Base-by-base conservation (phyloP, 1,140 invertebrate genomes). In the Aphidius ervi region DNA sequence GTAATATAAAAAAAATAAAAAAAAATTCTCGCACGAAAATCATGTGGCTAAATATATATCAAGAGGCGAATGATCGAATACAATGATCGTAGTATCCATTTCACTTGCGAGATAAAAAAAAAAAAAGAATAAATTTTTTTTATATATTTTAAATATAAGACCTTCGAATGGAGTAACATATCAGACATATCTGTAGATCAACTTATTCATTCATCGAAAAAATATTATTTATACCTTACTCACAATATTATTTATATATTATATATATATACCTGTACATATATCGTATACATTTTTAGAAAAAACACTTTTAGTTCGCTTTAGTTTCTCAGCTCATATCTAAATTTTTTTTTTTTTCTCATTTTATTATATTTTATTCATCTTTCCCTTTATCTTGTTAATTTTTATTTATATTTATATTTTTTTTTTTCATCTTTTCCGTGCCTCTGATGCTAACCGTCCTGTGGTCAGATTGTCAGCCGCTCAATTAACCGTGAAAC, bases 401-500 rank as follows among this genome's bases (percentile, higher is more conserved):
- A 40, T 16, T 48, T n/a, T 48, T n/a, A 16, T 48, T 48, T 9
- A 10, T 16, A 20, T 39, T 49, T 40, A 45, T 37, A 41, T 56
- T 39, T 41, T 45, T 39, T 23, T 46, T 20, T 9, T 31, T 20
- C 37, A 40, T 16, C 40, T 31, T 9, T 16, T n/a, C 37, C 37
- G 39, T 55, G 20, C 43, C 39, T 41, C 23, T 54, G 16, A n/a
- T 46, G 71, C 72, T 77, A 78, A 74, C 73, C 73, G 73, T 72
- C 75, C 71, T 71, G 77, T 74, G 76, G 78, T 80, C 76, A 75
- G 74, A 78, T 79, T 73, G 75, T 78, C 76, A 76, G 74, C 63
- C 63, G 74, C 62, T 76, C 79, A 80, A 80, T 80, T 80, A 80
- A 79, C 70, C 77, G 76, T 80, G 77, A 80, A 80, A 80, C 74